Conservation (phyloP, 2,888 invertebrate species). For the Iphiclides podalirius region DNA sequence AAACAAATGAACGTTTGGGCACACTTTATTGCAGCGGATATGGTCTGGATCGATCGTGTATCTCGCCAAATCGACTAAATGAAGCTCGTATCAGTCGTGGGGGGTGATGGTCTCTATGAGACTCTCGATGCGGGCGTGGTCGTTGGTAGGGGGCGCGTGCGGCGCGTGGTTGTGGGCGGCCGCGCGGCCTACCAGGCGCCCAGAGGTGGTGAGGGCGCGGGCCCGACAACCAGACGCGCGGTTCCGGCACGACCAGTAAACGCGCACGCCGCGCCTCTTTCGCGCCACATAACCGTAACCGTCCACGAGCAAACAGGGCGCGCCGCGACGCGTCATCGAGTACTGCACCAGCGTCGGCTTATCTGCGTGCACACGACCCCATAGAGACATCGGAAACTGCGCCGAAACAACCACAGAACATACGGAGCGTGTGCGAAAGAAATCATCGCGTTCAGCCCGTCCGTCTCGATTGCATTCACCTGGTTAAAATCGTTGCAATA, state of each 20-base stretch:
- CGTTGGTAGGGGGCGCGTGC: slow-evolving; percentile 40
- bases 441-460: too few relatives aligned
- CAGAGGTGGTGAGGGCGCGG: slow-evolving; percentile 59
- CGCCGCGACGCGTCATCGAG: slow-evolving; percentile 68
- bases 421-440: too few relatives aligned
- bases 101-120: slow-evolving; percentile 61
- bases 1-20: not conserved
- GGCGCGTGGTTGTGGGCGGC: slow-evolving; percentile 53
- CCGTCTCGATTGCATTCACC: too few relatives aligned
- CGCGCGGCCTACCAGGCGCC: slow-evolving; percentile 48
- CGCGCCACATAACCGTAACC: slow-evolving; percentile 65
- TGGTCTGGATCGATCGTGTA: too few relatives aligned
- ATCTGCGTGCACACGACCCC: slow-evolving; percentile 32
- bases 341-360: slow-evolving; percentile 49
- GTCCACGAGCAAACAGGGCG: slow-evolving; percentile 60
- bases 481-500: too few relatives aligned
- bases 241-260: slow-evolving; percentile 69
- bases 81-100: too few relatives aligned
- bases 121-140: slow-evolving; percentile 61
- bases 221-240: slow-evolving; percentile 56
- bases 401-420: too few relatives aligned
- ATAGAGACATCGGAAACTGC: too few relatives aligned
- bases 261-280: slow-evolving; percentile 62
- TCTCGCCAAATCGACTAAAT: too few relatives aligned
- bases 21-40: too few relatives aligned